Conservation (phyloP, 2,888 invertebrate species). For the Agriopis leucophaearia region DNA sequence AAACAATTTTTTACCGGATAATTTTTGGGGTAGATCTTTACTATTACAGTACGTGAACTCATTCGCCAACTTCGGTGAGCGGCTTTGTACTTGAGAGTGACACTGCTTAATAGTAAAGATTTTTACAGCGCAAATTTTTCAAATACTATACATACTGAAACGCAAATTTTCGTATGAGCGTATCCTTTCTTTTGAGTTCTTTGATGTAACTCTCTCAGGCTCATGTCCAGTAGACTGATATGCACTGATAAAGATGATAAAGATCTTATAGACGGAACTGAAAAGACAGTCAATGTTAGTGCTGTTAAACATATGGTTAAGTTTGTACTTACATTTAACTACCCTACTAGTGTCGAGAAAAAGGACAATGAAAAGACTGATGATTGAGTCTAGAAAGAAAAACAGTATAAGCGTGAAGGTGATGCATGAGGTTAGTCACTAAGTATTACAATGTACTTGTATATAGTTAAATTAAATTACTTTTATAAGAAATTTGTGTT, state of each 20-base stretch:
- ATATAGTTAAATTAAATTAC: neutral
- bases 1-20: too few species aligned
- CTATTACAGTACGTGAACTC: too few species aligned
- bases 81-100: too few species aligned
- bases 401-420: neutral
- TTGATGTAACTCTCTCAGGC: too few species aligned
- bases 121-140: too few species aligned
- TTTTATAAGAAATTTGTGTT: neutral
- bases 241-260: neutral
- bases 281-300: neutral
- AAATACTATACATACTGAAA: too few species aligned
- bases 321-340: neutral
- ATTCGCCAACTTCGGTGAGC: too few species aligned
- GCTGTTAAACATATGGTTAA: neutral
- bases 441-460: neutral
- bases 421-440: neutral
- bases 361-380: slow-evolving; percentile 1
- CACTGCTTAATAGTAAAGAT: too few species aligned
- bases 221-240: too few species aligned
- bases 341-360: neutral
- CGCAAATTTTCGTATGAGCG: too few species aligned
- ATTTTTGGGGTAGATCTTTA: too few species aligned
- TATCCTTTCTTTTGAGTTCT: too few species aligned
- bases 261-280: neutral
- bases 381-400: neutral